These are phyloP conservation scores for Phrynocephalus forsythii DNA, from an alignment of 2,797 vertebrate genomes.

Conservation along the genomic window DNA sequence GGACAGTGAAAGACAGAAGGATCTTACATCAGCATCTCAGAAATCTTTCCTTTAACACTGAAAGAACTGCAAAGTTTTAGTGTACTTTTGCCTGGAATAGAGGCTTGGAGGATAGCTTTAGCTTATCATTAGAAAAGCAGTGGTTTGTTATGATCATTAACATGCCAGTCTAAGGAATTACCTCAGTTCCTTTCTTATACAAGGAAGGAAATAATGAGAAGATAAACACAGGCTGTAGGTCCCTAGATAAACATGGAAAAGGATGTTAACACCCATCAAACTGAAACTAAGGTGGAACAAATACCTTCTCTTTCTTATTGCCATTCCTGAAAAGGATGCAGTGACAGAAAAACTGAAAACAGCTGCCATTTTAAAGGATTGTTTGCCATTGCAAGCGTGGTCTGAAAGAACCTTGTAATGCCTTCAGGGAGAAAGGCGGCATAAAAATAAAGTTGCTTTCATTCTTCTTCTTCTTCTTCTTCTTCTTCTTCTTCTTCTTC, in stretches of 20 bases:
- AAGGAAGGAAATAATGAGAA: conserved; percentile 45
- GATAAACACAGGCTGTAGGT: conserved; percentile 58
- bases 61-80: neutral
- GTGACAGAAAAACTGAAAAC: conserved; percentile 43
- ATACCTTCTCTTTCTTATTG: conserved; percentile 37
- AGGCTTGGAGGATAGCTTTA: conserved; percentile 39
- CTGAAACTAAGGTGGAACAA: conserved; percentile 46
- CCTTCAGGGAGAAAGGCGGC: too few relatives aligned
- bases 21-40: too few relatives aligned
- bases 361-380: conserved; percentile 18
- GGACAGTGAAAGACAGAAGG: too few relatives aligned
- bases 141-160: conserved; percentile 47
- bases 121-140: conserved; percentile 29
- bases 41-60: neutral
- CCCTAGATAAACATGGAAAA: conserved; percentile 43
- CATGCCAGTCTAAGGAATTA: conserved; percentile 52
- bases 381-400: conserved; percentile 5
- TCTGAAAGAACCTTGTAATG: conserved; percentile 6
- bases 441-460: too few relatives aligned
- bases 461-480: too few relatives aligned
- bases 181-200: conserved; percentile 71
- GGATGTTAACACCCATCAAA: conserved; percentile 65
- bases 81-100: conserved; percentile 5
- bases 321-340: conserved; percentile 51
- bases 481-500: too few relatives aligned